Evolutionary conservation across 2,888 invertebrate species (phyloP).

Genomic region (Ernsta delagoae): DNA sequence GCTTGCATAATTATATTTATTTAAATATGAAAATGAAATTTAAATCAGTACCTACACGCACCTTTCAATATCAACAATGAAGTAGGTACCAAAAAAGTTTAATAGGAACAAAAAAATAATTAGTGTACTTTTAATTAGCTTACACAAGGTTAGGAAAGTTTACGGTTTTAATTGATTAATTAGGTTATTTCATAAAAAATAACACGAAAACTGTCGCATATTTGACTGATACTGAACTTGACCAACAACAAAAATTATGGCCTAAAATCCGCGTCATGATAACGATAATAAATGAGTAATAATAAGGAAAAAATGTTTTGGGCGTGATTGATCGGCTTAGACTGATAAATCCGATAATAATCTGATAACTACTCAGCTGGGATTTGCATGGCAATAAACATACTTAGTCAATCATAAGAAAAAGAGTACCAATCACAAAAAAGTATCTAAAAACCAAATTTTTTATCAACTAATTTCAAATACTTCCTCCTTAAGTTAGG

Average conservation of each 20-base stretch:
- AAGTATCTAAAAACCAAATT: neutral
- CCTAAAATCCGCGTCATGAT: neutral
- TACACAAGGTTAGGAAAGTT: neutral
- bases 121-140: too few species aligned
- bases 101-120: too few species aligned
- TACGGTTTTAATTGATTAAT: neutral
- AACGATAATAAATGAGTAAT: slow-evolving; percentile 3
- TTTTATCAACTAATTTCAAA: too few species aligned
- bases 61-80: too few species aligned
- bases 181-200: neutral
- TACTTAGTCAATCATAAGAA: too few species aligned
- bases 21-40: too few species aligned
- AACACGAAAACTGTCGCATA: neutral
- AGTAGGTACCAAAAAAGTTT: too few species aligned
- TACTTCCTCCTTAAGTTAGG: too few species aligned
- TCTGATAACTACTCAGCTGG: neutral
- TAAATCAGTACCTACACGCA: too few species aligned
- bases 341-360: too few species aligned
- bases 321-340: neutral
- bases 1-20: too few species aligned
- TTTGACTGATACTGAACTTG: neutral
- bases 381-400: too few species aligned
- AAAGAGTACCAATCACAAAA: neutral
- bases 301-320: neutral
- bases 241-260: slow-evolving; percentile 1